Conservation (phyloP, 2,113 vertebrate genomes). For the Kobus ellipsiprymnus region DNA sequence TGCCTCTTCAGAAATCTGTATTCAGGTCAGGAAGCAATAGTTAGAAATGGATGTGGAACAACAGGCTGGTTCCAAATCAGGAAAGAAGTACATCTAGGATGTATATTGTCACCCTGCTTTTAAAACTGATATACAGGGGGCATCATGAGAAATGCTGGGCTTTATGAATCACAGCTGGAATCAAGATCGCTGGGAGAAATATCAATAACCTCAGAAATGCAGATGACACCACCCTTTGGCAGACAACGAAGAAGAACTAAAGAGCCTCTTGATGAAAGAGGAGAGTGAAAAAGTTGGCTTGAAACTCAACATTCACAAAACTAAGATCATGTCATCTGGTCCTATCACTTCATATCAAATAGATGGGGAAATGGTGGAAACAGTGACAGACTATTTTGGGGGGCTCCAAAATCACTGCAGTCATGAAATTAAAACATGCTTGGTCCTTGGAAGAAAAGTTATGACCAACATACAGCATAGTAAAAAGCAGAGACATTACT, state of each 20-base stretch:
- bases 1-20: neutral
- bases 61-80: neutral
- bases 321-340: neutral
- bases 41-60: neutral
- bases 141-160: neutral
- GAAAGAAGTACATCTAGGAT: neutral
- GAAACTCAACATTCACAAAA: neutral
- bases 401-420: neutral
- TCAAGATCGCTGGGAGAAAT: neutral
- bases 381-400: neutral
- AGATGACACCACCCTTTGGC: neutral
- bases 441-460: neutral
- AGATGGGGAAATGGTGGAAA: neutral
- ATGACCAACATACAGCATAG: neutral
- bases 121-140: neutral
- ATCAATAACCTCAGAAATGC: neutral
- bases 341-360: neutral
- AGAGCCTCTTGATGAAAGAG: neutral
- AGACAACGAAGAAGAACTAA: neutral
- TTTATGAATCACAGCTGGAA: neutral
- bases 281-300: neutral
- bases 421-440: rapidly evolving
- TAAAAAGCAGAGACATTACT: neutral
- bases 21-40: neutral
- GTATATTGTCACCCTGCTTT: neutral